Evolutionary conservation across 1,140 invertebrate genomes (phyloP).

Genomic region (Hirudo medicinalis): DNA sequence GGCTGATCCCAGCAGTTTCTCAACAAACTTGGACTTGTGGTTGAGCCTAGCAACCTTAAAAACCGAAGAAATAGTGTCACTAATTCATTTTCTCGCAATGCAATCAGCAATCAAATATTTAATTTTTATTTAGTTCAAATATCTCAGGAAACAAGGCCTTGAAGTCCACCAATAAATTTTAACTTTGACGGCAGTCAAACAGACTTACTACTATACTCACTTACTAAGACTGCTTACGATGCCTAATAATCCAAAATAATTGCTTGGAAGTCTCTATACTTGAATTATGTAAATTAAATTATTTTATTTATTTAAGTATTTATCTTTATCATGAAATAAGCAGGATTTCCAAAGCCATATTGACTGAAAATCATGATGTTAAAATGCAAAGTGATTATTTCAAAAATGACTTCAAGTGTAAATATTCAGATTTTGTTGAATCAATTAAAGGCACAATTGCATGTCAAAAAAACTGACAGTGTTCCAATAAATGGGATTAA

Average conservation of each 20-base stretch:
- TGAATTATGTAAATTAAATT: too few relatives aligned
- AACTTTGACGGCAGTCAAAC: neutral
- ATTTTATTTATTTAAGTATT: too few relatives aligned
- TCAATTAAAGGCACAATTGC: neutral
- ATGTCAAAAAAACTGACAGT: constrained; percentile 26
- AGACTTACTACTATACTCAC: neutral
- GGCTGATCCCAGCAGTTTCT: constrained; percentile 21
- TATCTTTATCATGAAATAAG: neutral
- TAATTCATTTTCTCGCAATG: too few relatives aligned
- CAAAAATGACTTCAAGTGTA: neutral
- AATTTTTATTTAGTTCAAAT: neutral
- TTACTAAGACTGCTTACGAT: too few relatives aligned
- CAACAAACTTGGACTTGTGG: constrained; percentile 25
- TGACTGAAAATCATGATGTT: neutral
- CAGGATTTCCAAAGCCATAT: neutral
- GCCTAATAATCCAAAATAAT: too few relatives aligned
- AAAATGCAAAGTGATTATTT: neutral
- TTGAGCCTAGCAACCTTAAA: constrained; percentile 29
- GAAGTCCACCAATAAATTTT: neutral
- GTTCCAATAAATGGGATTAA: constrained; percentile 30
- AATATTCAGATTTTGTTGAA: neutral
- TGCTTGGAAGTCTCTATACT: too few relatives aligned
- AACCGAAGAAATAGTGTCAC: constrained; percentile 6
- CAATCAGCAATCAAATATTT: too few relatives aligned
- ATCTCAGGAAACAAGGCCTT: too few relatives aligned